These are phyloP conservation scores for Vombatus ursinus DNA, from an alignment of 2,113 vertebrate species.

Conservation along the genomic window DNA sequence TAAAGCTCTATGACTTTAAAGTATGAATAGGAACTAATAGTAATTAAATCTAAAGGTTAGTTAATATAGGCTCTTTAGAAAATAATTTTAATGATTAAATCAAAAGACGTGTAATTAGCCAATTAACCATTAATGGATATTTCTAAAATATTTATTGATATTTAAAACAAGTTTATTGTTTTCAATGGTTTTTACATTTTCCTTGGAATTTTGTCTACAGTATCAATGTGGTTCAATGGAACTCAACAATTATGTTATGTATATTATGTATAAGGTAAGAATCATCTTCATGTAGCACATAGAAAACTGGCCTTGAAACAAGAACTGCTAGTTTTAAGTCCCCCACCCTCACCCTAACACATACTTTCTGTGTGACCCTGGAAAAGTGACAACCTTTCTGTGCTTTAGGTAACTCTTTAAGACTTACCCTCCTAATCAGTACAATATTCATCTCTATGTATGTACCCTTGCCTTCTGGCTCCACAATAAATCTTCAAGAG, in stretches of 20 bases:
- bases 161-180: background rate
- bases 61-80: background rate
- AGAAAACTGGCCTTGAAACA: background rate
- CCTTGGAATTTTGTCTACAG: background rate
- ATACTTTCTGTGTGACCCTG: background rate
- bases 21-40: background rate
- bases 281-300: background rate
- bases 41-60: background rate
- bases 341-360: no score
- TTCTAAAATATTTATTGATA: background rate
- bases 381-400: background rate
- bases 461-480: background rate
- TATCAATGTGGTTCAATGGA: background rate
- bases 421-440: background rate
- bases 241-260: background rate
- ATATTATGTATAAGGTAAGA: background rate
- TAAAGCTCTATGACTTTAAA: background rate
- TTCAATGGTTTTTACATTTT: background rate
- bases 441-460: background rate
- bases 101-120: background rate
- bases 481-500: background rate
- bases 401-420: background rate
- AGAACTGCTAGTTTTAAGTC: background rate
- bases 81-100: background rate
- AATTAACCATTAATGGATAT: background rate